Base-by-base conservation (phyloP, 2,797 vertebrate species). In the Yasuhikotakia modesta region DNA sequence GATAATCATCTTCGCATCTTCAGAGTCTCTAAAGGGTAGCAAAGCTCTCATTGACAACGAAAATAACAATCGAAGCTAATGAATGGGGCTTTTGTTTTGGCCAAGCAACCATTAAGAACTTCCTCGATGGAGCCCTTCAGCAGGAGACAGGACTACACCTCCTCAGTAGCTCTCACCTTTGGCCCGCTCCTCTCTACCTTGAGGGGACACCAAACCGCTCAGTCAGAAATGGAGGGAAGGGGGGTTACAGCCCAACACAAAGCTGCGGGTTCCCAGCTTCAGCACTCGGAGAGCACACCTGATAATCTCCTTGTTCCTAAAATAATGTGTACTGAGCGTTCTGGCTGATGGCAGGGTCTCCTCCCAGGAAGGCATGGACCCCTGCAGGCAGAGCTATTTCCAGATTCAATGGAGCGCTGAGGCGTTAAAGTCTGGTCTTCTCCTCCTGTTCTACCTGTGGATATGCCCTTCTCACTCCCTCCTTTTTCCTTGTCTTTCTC, bases 241-340 rank as follows among this genome's bases (percentile, higher is more conserved):
- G 61, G 57, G 30, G 30, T 71, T 73, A 10, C 10, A 67, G 39
- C 72, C 14, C 24, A 0, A 0, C 17, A 63, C 53, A 76, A 45
- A 52, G 22, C 22, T 10, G 19, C 13, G 21, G 32, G 73, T 32
- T 53, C 19, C 24, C 55, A 32, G 55, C 53, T 58, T 60, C 27
- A 30, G 61, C 19, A 30, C 52, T 73, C 43, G 70, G 65, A 78
- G 48, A 72, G 70, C 65, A 66, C 65, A 63, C 73, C 69, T 90
- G 84, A 88, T 92, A 91, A 93, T 92, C 90, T 90, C 85, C 89
- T 91, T 91, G 90, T 92, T 88, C 90, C 87, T 85, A 89, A 88
- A 87, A 88, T 92, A 90, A 90, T 86, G 88, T 91, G 88, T 89
- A 84, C 86, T 86, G 90, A 85, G 87, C 80, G 17, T 32, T 78